A percentile compares a stretch with the other conserved stretches of the same genome.
phyloP scores from a whole-genome alignment of 1,140 invertebrate genomes.

The Oncopeltus fasciatus region DNA sequence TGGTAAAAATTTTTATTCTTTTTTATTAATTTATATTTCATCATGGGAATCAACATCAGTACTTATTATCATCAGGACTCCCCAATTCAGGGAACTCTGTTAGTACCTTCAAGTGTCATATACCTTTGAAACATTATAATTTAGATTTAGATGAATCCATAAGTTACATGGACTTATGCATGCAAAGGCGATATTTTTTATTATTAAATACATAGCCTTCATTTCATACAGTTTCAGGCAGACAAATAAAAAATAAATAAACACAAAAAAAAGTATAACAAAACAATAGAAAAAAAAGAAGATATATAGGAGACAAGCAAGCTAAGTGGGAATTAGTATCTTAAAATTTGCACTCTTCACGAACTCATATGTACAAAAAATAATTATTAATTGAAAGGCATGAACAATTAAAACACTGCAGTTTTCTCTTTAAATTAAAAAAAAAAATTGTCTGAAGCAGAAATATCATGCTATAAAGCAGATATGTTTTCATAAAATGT shows the following conservation, averaged over 20 bases:
- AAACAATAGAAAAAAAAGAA: too few species aligned
- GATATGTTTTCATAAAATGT: not conserved
- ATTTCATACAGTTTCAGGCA: not conserved
- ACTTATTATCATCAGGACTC: too few species aligned
- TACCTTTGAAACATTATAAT: too few species aligned
- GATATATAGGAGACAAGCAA: conserved; percentile 19
- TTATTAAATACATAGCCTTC: not conserved
- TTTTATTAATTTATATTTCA: too few species aligned
- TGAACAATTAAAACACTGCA: too few species aligned
- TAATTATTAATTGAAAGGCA: not conserved
- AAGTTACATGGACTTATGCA: not conserved
- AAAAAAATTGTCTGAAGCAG: not conserved
- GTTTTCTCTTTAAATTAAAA: too few species aligned
- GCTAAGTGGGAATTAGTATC: conserved; percentile 9
- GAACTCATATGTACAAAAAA: not conserved
- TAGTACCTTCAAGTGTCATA: too few species aligned
- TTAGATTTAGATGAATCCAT: too few species aligned
- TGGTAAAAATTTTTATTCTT: too few species aligned
- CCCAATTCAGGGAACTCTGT: too few species aligned
- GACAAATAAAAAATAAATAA: conserved; percentile 7
- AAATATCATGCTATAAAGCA: not conserved
- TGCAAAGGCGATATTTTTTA: not conserved
- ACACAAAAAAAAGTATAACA: conserved; percentile 11
- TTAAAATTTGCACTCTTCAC: not conserved
- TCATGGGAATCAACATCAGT: too few species aligned